Evolutionary conservation across 2,888 invertebrate species (phyloP).

Genomic region (Eupithecia insigniata): DNA sequence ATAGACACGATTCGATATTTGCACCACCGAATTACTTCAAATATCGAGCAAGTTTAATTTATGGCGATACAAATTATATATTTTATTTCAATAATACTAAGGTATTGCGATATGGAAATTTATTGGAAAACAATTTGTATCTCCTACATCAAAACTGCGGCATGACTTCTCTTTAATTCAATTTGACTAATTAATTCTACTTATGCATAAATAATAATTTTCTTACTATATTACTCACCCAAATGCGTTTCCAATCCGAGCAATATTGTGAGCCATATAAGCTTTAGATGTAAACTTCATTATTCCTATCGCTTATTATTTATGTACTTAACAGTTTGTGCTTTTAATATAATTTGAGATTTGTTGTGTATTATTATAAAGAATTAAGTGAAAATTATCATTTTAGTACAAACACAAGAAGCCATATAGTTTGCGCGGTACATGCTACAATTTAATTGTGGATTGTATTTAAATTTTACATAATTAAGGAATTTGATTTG

Average conservation of each 20-base stretch:
- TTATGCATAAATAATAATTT: not conserved
- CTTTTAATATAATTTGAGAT: constrained; percentile 42
- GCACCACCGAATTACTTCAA: constrained; percentile 50
- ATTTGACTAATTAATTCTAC: constrained; percentile 6
- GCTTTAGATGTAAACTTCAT: constrained; percentile 55
- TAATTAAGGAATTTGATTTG: constrained; percentile 27
- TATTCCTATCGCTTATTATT: constrained; percentile 31
- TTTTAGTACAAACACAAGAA: constrained; percentile 75
- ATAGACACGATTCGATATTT: constrained; percentile 41
- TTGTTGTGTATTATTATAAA: constrained; percentile 27
- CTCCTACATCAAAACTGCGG: not conserved
- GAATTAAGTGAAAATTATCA: constrained; percentile 39
- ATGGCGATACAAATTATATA: constrained; percentile 11
- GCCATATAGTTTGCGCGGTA: constrained; percentile 75
- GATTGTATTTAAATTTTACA: constrained; percentile 61
- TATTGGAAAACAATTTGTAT: not conserved
- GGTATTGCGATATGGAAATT: constrained; percentile 12
- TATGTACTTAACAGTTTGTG: constrained; percentile 57
- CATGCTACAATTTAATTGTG: constrained; percentile 74
- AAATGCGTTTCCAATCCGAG: not conserved
- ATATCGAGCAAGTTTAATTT: constrained; percentile 28
- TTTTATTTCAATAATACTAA: constrained; percentile 20
- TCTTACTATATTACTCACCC: not conserved
- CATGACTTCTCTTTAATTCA: constrained; percentile 5
- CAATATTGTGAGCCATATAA: constrained; percentile 28